These are phyloP conservation scores for Parotocinclus haroldoi DNA, from an alignment of 2,797 vertebrate species.

Conservation along the genomic window DNA sequence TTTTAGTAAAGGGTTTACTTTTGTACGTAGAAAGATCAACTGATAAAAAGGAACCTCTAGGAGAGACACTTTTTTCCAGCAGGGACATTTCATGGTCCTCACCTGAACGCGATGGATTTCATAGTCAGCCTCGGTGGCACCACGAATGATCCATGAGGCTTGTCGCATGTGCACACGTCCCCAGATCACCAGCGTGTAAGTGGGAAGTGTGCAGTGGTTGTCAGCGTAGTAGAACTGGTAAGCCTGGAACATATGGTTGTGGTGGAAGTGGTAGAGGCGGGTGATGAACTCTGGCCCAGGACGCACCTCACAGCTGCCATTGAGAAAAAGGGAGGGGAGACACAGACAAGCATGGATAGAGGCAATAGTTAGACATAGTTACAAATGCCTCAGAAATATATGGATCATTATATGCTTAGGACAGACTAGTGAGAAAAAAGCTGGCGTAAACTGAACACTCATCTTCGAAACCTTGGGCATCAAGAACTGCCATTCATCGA, in stretches of 20 bases:
- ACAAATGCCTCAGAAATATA: no score
- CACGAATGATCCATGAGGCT: conserved; percentile 94
- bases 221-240: conserved; percentile 93
- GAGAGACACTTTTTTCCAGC: no score
- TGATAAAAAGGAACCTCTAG: no score
- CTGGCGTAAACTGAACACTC: no score
- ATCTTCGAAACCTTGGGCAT: no score
- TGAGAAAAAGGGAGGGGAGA: conserved; percentile 39
- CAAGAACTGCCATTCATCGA: no score
- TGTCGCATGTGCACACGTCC: conserved; percentile 88
- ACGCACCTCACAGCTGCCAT: conserved; percentile 88
- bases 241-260: conserved; percentile 91
- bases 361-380: no score
- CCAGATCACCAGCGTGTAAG: conserved; percentile 82
- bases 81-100: neutral
- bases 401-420: no score
- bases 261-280: conserved; percentile 88
- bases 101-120: conserved; percentile 82
- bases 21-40: no score
- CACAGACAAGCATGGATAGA: no score
- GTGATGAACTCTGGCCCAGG: conserved; percentile 94
- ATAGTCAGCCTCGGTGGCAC: conserved; percentile 92
- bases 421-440: no score
- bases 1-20: no score
- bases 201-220: conserved; percentile 90